Evolutionary conservation across 92 coral and sea anemone species (phyloP).

Genomic region (Zoanthus sociatus): DNA sequence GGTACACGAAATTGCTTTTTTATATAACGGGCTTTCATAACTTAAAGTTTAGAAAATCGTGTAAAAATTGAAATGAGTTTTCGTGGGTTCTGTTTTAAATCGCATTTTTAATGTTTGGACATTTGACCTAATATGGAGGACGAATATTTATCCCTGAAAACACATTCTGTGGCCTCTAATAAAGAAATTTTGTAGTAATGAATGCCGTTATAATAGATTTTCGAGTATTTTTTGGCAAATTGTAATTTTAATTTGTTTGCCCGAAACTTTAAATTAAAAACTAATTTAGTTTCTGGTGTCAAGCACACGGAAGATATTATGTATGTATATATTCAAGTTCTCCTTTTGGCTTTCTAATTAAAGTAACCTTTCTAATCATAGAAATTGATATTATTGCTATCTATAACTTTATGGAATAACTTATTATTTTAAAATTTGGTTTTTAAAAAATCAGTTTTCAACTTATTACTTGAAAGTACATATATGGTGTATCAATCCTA

Average conservation of each 20-base stretch:
- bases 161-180: neutral
- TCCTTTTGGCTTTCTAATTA: neutral
- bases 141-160: neutral
- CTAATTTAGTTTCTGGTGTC: neutral
- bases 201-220: neutral
- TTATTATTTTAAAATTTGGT: no score
- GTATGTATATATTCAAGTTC: neutral
- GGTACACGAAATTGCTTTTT: neutral
- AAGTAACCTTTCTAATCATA: neutral
- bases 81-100: slow-evolving; percentile 4
- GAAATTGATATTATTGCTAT: neutral
- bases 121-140: neutral
- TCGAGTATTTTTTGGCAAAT: neutral
- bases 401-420: no score
- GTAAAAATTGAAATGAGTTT: neutral
- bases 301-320: neutral
- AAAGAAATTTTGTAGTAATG: neutral
- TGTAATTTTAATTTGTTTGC: neutral
- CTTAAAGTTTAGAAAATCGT: neutral
- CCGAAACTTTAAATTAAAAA: neutral
- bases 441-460: no score
- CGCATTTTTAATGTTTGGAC: slow-evolving; percentile 12
- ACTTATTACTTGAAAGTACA: no score
- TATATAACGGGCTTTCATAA: neutral
- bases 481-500: no score